Base-by-base conservation (phyloP, 1,140 invertebrate genomes). In the Oreohelix idahoensis region DNA sequence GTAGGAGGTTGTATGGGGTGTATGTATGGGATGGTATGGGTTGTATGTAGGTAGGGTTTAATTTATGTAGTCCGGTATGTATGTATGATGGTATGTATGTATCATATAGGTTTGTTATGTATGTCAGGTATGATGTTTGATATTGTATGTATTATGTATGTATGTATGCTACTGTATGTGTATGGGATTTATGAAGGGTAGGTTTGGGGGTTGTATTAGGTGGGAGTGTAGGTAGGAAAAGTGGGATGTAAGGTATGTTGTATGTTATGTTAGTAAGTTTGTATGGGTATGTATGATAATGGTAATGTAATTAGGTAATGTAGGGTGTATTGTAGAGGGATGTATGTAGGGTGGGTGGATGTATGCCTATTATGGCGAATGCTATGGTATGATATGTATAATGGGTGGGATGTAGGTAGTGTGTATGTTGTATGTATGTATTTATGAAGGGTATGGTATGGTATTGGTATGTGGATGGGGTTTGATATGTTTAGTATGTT, bases 101-200 rank as follows among this genome's bases (percentile, higher is more conserved):
- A n/a, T n/a, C n/a, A n/a, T n/a, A n/a, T n/a, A n/a, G n/a, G 11
- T 4, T 74, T 17, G 11, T 4, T 74, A 74, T 74, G 23, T 74
- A 36, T 39, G 23, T 74, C 11, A 17, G 23, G 11, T 17, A 17
- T 4, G 11, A 74, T 74, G 23, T 74, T 17, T 74, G 23, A n/a
- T n/a, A 17, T 17, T 74, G 23, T 74, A 74, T 74, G 23, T 74
- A 74, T 74, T 74, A 42, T 74, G 23, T 74, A 74, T 74, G 23
- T 74, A 74, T 74, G 23, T 74, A 74, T 74, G 23, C 35, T 17
- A 17, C 4, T 74, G 35, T 74, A 13, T 74, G 35, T 74, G 32
- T 74, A 74, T 74, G 71, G 11, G 26, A 11, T 5, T 69, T 13
- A 10, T 11, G 11, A 69, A 13, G 63, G 8, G 10, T n/a, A 11